A percentile compares a stretch with the other conserved stretches of the same genome.
These are phyloP conservation scores for Serranus cabrilla DNA, from an alignment of 2,797 vertebrate genomes.

Conservation along the genomic window DNA sequence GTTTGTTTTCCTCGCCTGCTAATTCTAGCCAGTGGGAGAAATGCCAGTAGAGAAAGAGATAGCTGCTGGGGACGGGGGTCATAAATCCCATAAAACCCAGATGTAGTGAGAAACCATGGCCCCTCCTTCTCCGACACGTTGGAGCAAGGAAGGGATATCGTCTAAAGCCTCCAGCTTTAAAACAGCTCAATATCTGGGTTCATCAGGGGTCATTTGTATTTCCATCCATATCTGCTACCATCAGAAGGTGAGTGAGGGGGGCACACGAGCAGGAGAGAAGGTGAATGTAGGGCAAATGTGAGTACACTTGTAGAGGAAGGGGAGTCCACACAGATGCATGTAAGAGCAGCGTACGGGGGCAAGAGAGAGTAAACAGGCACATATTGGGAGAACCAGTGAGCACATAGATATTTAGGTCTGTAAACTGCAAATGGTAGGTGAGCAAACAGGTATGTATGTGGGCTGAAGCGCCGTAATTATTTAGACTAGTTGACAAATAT, in stretches of 20 bases:
- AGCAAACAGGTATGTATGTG: conserved; percentile 57
- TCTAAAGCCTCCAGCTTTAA: conserved; percentile 81
- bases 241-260: conserved; percentile 72
- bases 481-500: conserved; percentile 58
- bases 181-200: conserved; percentile 84
- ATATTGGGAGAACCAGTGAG: conserved; percentile 44
- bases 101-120: conserved; percentile 70
- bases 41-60: conserved; percentile 66
- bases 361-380: conserved; percentile 57
- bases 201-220: conserved; percentile 83
- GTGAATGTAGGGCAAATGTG: conserved; percentile 75
- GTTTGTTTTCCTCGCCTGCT: conserved; percentile 81
- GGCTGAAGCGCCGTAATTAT: conserved; percentile 59
- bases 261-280: conserved; percentile 63
- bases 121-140: conserved; percentile 60
- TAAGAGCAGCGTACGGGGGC: conserved; percentile 50
- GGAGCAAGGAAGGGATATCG: conserved; percentile 74
- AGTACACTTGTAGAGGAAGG: conserved; percentile 62
- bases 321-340: conserved; percentile 61
- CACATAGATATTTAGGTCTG: conserved; percentile 47
- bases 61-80: conserved; percentile 71
- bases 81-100: conserved; percentile 82
- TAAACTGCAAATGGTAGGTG: conserved; percentile 56
- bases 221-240: conserved; percentile 85
- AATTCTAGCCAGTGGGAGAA: conserved; percentile 82